Evolutionary conservation across 1,140 invertebrate genomes (phyloP).

Genomic region (Pomacea maculata): DNA sequence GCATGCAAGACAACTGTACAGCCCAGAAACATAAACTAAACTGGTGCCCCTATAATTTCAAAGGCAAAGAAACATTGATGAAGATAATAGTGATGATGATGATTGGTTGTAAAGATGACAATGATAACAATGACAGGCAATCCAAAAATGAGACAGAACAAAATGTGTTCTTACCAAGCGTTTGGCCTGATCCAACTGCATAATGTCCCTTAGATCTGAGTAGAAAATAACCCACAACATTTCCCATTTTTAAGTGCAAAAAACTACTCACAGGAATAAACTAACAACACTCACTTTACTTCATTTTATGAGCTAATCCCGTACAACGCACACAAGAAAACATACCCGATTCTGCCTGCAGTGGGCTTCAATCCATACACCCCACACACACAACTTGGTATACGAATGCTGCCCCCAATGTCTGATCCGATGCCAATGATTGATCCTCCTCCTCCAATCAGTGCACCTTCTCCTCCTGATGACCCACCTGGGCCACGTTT

Average conservation of each 20-base stretch:
- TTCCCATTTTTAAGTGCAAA: too few relatives aligned
- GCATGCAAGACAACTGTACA: not conserved
- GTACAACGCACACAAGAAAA: not conserved
- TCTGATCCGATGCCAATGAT: slow-evolving; percentile 64
- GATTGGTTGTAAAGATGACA: too few relatives aligned
- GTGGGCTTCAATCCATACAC: slow-evolving; percentile 64
- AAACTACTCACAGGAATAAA: too few relatives aligned
- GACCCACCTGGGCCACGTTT: slow-evolving; percentile 63
- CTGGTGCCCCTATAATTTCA: not conserved
- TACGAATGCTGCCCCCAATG: slow-evolving; percentile 65
- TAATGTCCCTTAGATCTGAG: not conserved
- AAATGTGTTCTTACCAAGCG: not conserved
- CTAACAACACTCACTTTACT: too few relatives aligned
- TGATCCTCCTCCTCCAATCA: slow-evolving; percentile 59
- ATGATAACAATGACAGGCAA: too few relatives aligned
- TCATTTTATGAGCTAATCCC: not conserved
- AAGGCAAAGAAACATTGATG: not conserved
- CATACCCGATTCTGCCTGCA: slow-evolving; percentile 60
- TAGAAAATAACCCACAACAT: not conserved
- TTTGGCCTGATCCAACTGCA: slow-evolving; percentile 12
- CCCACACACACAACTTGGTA: slow-evolving; percentile 64
- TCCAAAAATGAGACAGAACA: not conserved
- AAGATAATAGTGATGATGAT: too few relatives aligned
- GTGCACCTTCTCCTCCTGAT: slow-evolving; percentile 62
- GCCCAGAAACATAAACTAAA: not conserved